phyloP scores from a whole-genome alignment of 2,113 vertebrate species.

The Nibea coibor region DNA sequence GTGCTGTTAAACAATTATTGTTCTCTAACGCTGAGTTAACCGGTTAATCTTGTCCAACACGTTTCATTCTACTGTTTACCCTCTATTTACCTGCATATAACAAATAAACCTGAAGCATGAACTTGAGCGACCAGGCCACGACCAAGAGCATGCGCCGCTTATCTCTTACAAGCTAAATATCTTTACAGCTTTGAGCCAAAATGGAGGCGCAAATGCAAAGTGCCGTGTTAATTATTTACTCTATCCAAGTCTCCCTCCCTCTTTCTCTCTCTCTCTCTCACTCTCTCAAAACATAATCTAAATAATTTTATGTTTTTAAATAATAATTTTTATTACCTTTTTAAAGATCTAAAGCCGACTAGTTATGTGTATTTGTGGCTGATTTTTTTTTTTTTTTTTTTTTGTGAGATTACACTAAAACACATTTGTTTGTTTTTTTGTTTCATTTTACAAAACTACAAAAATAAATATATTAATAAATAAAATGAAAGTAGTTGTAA shows the following conservation, averaged over 20 bases:
- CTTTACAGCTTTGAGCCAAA: constrained; percentile 70
- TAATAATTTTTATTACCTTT: background rate
- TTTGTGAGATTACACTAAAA: background rate
- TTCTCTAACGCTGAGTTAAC: no score
- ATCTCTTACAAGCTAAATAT: constrained; percentile 16
- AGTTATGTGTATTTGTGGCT: background rate
- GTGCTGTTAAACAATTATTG: no score
- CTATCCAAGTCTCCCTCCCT: no score
- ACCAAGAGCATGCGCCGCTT: background rate
- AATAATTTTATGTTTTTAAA: background rate
- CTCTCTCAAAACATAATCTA: background rate
- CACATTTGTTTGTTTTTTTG: background rate
- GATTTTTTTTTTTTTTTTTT: background rate
- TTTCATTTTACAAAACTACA: background rate
- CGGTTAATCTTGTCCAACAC: no score
- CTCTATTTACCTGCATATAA: no score
- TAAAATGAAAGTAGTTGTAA: constrained; percentile 14
- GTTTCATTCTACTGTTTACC: no score
- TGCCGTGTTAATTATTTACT: constrained; percentile 9
- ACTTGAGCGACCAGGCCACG: no score
- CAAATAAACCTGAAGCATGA: no score
- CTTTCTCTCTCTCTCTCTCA: no score
- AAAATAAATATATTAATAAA: background rate
- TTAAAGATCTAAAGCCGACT: background rate
- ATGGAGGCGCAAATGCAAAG: constrained; percentile 45